These are phyloP conservation scores for Lepisosteus oculatus DNA, from an alignment of 2,113 vertebrate species.

Conservation along the genomic window DNA sequence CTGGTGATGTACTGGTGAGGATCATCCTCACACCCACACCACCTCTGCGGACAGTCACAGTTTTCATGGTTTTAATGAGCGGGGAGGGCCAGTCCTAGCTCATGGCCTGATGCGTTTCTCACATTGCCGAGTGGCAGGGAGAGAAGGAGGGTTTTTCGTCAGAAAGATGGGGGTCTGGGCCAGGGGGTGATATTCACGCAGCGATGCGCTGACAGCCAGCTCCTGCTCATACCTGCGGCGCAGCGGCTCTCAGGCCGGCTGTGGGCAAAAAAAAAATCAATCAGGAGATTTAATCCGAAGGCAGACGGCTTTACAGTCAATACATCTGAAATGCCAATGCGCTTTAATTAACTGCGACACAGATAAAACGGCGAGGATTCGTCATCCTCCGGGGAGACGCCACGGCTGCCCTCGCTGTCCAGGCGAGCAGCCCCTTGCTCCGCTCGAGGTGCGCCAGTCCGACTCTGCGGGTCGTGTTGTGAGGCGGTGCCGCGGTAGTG, in stretches of 20 bases:
- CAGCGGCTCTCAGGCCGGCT: not conserved
- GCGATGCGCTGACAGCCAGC: too few relatives aligned
- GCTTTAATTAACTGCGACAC: constrained; percentile 29
- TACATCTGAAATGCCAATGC: constrained; percentile 25
- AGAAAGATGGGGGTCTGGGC: not conserved
- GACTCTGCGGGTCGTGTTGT: too few relatives aligned
- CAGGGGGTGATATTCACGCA: not conserved
- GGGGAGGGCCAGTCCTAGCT: too few relatives aligned
- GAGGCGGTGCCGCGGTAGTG: too few relatives aligned
- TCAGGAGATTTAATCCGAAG: constrained; percentile 19
- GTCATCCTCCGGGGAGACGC: constrained; percentile 1
- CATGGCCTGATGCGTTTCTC: too few relatives aligned
- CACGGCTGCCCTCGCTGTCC: not conserved
- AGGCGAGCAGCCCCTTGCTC: too few relatives aligned
- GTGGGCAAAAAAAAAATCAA: constrained; percentile 17
- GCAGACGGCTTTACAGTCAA: constrained; percentile 13
- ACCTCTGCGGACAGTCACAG: too few relatives aligned
- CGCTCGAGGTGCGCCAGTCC: too few relatives aligned
- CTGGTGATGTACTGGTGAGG: too few relatives aligned
- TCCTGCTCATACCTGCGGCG: not conserved
- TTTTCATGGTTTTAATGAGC: too few relatives aligned
- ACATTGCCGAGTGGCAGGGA: not conserved
- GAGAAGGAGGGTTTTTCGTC: not conserved
- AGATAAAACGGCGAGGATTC: constrained; percentile 12
- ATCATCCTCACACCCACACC: too few relatives aligned